Evolutionary conservation across 2,797 vertebrate species (phyloP), one percentile per base, ranked within the genome.

Genomic region (Clarias platycephalus): DNA sequence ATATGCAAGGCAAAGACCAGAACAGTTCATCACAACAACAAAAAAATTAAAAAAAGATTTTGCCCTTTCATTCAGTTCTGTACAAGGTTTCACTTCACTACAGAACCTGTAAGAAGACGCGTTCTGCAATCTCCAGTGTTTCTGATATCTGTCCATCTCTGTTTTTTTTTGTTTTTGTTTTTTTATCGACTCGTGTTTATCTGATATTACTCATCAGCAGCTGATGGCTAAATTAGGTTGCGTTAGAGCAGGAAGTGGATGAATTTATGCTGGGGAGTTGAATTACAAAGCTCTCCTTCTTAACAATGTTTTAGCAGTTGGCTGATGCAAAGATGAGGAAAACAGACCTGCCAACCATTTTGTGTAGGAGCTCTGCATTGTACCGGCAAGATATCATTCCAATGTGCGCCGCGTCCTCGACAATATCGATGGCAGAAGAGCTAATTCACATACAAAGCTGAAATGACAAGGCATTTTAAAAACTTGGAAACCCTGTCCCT

Each of bases 1-100:
- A 37, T 77, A 12, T n/a, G 10, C 76, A 78, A 62, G 34, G 57
- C 55, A 77, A 77, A 77, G 13, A 66, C n/a, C 40, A 53, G 77
- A 64, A 49, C 13, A 28, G 20, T 49, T 64, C 20, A 49, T 49
- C 40, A 64, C n/a, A 66, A 64, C 20, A 20, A 0, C 1, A 4
- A 26, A n/a, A n/a, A n/a, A n/a, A n/a, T n/a, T n/a, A 28, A 13
- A 1, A 64, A 28, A 62, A 22, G 13, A n/a, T 26, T 78, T 26
- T 63, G 24, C 34, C 22, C 20, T 77, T 60, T 37, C 20, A 20
- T 24, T 77, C 31, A 3, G 75, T 58, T 74, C 22, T 49, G 31
- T 7, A 26, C 49, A 74, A 74, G n/a, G 6, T 55, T 75, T 57
- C 7, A 10, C 40, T 40, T 71, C 34, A 28, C 15, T 26, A n/a